These are phyloP conservation scores for Leptodactylus fallax DNA, from an alignment of 2,797 vertebrate species.

Conservation along the genomic window DNA sequence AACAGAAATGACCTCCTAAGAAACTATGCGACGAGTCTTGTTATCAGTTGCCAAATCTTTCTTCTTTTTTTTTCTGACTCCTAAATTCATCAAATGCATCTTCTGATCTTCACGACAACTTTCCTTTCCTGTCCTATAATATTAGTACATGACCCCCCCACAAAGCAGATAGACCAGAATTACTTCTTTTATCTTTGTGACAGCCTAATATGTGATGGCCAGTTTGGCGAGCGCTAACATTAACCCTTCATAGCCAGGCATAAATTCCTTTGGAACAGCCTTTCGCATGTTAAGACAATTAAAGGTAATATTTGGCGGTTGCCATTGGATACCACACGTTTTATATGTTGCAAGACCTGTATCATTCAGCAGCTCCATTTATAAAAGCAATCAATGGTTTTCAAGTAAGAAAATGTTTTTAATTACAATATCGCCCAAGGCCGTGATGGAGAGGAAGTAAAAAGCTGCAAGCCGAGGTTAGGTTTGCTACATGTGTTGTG, in stretches of 20 bases:
- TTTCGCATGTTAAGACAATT: background rate
- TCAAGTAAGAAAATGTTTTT: slow-evolving; percentile 23
- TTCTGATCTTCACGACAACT: no score
- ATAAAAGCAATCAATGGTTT: slow-evolving; percentile 19
- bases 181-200: no score
- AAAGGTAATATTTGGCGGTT: background rate
- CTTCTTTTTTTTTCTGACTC: no score
- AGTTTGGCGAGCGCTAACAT: no score
- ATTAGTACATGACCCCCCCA: no score
- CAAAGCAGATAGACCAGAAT: no score
- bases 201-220: no score
- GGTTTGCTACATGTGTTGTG: background rate
- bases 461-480: background rate
- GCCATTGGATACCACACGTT: slow-evolving; percentile 21
- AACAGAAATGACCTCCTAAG: no score
- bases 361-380: slow-evolving; percentile 9
- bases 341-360: background rate
- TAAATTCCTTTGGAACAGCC: background rate
- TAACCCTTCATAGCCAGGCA: background rate
- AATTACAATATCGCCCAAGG: background rate
- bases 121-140: no score
- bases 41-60: no score
- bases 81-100: no score
- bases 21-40: no score
- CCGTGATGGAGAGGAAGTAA: background rate